Base-by-base conservation (phyloP, 1,140 invertebrate species). In the Daktulosphaira vitifoliae region DNA sequence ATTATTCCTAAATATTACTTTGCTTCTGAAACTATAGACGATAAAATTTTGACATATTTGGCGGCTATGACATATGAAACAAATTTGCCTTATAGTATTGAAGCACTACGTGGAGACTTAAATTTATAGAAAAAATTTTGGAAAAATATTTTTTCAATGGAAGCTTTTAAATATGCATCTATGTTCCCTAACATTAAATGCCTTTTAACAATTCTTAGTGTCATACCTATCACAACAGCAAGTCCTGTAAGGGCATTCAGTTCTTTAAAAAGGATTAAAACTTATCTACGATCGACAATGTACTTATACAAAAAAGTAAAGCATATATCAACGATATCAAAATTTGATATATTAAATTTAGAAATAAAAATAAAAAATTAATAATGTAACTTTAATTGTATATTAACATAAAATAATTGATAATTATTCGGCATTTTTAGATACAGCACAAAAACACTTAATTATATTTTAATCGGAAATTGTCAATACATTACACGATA, bases 1-100 rank as follows among this genome's bases (percentile, higher is more conserved):
- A 42, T 42, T 15, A 50, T 50, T 50, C 48, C 48, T 50, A 50
- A 50, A 50, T 50, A 50, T 50, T 50, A 50, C 25, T 50, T 50
- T 50, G 6, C 48, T 5, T 50, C 22, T 50, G 23, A 50, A 50
- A 50, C 48, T 50, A 7, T 13, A 50, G 23, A 50, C 48, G 23
- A 50, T 50, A 50, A 50, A 50, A 50, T 50, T 23, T 50, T 50
- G 48, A 50, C 22, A n/a, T n/a, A n/a, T n/a, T n/a, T n/a, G 22
- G 48, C 13, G 48, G 48, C 48, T n/a, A 1, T 23, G 48, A 50
- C 48, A 50, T 50, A 50, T 50, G 48, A 50, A 50, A 13, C 48
- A 50, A 22, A 50, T 50, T 50, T 50, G 25, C 48, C 48, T 50
- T 22, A 50, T 25, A 50, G 23, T 50, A 50, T 50, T 50, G 48